phyloP scores from a whole-genome alignment of 2,888 invertebrate genomes.

The Agrochola macilenta region DNA sequence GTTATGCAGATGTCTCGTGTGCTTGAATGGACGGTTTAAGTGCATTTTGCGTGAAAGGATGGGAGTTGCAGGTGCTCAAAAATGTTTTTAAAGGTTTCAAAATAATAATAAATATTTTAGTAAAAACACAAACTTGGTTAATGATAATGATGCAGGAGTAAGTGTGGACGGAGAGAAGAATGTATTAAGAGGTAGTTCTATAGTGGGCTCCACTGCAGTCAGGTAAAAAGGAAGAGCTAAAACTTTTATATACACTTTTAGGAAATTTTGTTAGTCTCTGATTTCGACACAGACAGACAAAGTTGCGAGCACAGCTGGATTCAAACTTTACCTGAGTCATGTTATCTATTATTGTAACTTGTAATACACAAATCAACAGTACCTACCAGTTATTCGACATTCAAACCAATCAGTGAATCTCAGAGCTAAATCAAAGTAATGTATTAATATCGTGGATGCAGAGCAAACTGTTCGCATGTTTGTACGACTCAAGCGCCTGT shows the following conservation, averaged over 20 bases:
- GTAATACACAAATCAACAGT: background rate
- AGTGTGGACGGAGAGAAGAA: no score
- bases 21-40: slow-evolving; percentile 28
- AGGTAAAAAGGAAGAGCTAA: background rate
- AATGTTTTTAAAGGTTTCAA: no score
- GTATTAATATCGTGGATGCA: slow-evolving; percentile 56
- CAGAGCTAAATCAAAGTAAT: slow-evolving; percentile 53
- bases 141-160: no score
- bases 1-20: slow-evolving; percentile 36
- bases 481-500: slow-evolving; percentile 59
- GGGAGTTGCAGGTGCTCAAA: no score
- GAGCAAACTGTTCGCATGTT: slow-evolving; percentile 54
- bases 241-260: background rate
- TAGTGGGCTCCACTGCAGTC: no score
- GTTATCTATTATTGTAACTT: background rate
- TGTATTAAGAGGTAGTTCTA: no score
- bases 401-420: slow-evolving; percentile 45
- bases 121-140: no score
- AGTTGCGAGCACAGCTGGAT: background rate
- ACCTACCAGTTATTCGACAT: background rate
- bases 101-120: no score
- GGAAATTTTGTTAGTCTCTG: background rate
- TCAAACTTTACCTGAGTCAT: background rate
- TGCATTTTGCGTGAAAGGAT: slow-evolving; percentile 15
- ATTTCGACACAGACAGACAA: background rate